Evolutionary conservation across 1,140 invertebrate genomes (phyloP), one percentile per base, ranked within the genome.

Genomic region (Melitaea cinxia): DNA sequence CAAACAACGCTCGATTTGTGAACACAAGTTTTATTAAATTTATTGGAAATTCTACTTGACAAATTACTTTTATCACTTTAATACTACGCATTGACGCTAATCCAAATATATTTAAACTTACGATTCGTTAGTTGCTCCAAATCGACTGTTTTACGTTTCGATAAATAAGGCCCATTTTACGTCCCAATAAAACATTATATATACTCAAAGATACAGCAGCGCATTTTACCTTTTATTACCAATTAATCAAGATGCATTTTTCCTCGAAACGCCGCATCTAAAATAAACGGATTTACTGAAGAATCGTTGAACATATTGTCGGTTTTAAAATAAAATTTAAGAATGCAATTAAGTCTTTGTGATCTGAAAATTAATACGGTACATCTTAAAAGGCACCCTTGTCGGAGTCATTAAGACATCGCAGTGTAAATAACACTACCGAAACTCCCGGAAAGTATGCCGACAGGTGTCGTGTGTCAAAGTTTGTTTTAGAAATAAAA

Each of bases 321-420:
- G 77, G 83, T 85, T 86, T 88, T 75, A 81, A 80, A 88, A 86
- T 83, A 82, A 85, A 86, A 86, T 84, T 86, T 84, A 85, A 88
- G 80, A 80, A 82, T 65, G 77, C 75, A 82, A 82, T 85, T 80
- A 88, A 83, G 77, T 80, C 77, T 82, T 85, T 84, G 82, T 86
- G 72, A 78, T 82, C 75, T 79, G 75, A 77, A 87, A 85, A 83
- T 84, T 80, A 86, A 89, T 88, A 80, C 72, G 77, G 71, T 73
- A 70, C 71, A 69, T 72, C 71, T 77, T 68, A 71, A 69, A 65
- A 59, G 71, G 71, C 69, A 65, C 73, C 69, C 65, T 80, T 75
- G 63, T 72, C 37, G 73, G 68, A 76, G 73, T 67, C 76, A 69
- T 84, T 79, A 82, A 83, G 65, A 72, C 72, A 80, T 82, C 85